These are phyloP conservation scores for Bubo blakistoni DNA, from an alignment of 2,113 vertebrate species.

Conservation along the genomic window DNA sequence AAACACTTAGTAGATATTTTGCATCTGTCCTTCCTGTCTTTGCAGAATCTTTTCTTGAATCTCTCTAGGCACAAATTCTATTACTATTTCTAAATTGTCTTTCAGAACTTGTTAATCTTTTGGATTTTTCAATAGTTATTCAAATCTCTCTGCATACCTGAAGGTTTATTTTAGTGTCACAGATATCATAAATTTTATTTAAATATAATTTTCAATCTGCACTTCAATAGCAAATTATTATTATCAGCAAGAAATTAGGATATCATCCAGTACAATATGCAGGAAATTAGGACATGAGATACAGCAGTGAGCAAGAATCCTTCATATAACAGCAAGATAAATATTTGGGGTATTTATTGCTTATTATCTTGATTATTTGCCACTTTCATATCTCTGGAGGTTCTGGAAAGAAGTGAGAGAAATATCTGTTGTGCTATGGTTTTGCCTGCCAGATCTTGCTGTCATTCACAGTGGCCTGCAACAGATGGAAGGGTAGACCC, in stretches of 20 bases:
- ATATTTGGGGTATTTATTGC: background rate
- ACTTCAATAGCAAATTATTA: background rate
- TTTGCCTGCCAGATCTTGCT: background rate
- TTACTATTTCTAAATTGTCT: background rate
- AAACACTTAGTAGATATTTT: background rate
- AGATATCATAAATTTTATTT: background rate
- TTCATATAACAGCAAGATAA: background rate
- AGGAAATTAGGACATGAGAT: background rate
- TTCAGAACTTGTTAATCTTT: background rate
- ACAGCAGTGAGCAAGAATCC: background rate
- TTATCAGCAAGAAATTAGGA: background rate
- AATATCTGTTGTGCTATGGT: background rate
- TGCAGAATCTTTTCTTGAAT: background rate
- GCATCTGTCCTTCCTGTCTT: background rate
- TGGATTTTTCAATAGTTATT: background rate
- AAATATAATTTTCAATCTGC: background rate
- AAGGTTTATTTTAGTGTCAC: background rate
- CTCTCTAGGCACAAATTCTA: background rate
- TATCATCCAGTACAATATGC: background rate
- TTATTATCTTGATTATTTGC: conserved; percentile 15
- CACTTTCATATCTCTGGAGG: background rate
- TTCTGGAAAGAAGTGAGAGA: background rate
- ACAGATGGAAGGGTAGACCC: background rate
- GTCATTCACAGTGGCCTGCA: background rate
- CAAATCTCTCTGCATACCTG: background rate